These are phyloP conservation scores for Prunella himalayana DNA, from an alignment of 2,113 vertebrate genomes.

Conservation along the genomic window DNA sequence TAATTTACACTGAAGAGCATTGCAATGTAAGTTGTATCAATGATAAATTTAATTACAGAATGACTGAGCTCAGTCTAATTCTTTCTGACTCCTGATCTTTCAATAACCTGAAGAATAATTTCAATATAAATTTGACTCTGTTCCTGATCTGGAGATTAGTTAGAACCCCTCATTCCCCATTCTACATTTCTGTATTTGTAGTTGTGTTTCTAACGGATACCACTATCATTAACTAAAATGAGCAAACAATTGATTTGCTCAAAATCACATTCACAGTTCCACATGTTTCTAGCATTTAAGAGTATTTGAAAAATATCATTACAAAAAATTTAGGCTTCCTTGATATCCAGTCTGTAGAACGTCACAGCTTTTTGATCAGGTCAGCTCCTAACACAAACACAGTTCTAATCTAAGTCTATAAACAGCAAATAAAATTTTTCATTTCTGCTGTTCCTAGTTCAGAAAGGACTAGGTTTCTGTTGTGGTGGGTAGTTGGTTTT, in stretches of 20 bases:
- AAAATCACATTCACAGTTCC: neutral
- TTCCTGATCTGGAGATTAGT: neutral
- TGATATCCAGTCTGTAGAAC: neutral
- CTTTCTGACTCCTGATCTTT: neutral
- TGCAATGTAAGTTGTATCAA: neutral
- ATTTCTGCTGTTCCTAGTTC: neutral
- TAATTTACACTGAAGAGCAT: neutral
- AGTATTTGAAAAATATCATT: neutral
- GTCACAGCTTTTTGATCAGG: neutral
- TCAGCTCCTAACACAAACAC: neutral
- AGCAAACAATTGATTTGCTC: neutral
- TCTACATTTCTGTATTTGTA: neutral
- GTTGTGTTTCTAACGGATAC: neutral
- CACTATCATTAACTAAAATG: neutral
- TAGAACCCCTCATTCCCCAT: rapidly evolving
- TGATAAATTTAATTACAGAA: neutral
- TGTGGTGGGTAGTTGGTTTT: neutral
- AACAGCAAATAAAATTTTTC: neutral
- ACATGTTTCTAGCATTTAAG: neutral
- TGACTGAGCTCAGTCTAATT: neutral
- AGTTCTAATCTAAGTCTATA: neutral
- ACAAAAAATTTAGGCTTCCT: neutral
- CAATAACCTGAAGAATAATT: neutral
- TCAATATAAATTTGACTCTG: neutral
- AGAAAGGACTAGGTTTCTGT: neutral